phyloP scores from a whole-genome alignment of 2,113 vertebrate genomes.

The Hippotragus niger region DNA sequence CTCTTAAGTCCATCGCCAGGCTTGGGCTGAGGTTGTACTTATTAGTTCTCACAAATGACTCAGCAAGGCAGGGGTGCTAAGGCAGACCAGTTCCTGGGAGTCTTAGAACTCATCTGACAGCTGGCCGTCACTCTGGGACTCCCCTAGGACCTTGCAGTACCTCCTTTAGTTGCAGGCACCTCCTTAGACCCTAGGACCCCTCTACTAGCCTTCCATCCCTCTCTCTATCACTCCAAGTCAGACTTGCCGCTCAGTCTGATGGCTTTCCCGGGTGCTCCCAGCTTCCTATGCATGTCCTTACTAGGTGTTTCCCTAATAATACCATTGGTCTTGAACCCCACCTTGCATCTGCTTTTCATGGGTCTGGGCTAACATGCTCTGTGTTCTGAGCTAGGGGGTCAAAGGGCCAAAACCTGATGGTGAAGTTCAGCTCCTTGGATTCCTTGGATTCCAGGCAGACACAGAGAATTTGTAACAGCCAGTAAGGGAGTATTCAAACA shows the following conservation, averaged over 20 bases:
- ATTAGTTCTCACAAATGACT: not conserved
- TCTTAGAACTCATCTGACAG: not conserved
- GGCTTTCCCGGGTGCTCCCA: not conserved
- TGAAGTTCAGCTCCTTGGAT: not conserved
- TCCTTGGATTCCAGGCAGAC: not conserved
- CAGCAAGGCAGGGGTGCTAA: not conserved
- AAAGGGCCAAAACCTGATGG: not conserved
- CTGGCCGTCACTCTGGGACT: not conserved
- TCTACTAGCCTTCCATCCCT: not conserved
- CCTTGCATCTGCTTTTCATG: not conserved
- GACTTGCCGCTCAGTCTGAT: not conserved
- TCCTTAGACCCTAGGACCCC: not conserved
- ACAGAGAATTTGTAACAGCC: not conserved
- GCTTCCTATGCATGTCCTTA: not conserved
- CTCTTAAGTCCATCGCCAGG: not conserved
- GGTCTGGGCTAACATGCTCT: not conserved
- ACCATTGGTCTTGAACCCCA: not conserved
- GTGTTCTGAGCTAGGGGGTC: not conserved
- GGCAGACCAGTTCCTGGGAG: not conserved
- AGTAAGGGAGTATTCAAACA: not conserved
- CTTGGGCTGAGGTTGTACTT: not conserved
- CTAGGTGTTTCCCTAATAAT: not conserved
- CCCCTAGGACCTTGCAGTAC: accelerated
- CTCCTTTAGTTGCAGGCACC: not conserved
- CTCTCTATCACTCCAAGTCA: accelerated